Conservation (phyloP, 2,888 invertebrate species). For the Andrena bucephala region DNA sequence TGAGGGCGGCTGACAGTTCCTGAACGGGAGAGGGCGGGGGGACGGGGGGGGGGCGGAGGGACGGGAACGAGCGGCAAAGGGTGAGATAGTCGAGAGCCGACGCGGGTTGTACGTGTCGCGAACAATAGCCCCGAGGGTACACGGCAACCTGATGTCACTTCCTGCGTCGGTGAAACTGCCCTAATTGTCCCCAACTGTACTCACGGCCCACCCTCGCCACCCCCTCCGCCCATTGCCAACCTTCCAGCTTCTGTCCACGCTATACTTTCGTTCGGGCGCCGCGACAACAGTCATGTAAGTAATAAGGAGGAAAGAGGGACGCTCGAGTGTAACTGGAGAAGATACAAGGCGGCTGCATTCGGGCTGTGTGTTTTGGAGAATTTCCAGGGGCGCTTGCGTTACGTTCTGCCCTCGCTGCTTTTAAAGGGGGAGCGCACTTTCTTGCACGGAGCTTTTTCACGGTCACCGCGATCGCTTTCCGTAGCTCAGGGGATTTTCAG, state of each 20-base stretch:
- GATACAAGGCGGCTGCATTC: not conserved
- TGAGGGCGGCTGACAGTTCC: conserved; percentile 71
- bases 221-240: conserved; percentile 37
- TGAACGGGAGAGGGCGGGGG: conserved; percentile 32
- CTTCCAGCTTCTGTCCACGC: conserved; percentile 29
- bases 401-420: not conserved
- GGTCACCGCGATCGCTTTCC: too few relatives aligned
- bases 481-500: too few relatives aligned
- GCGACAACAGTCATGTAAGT: conserved; percentile 12
- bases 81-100: conserved; percentile 70
- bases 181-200: conserved; percentile 76
- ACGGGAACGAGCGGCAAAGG: conserved; percentile 54
- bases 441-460: too few relatives aligned
- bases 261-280: conserved; percentile 26
- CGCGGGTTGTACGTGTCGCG: conserved; percentile 77
- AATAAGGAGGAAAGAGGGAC: not conserved
- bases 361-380: not conserved
- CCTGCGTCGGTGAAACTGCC: conserved; percentile 76
- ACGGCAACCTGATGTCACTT: conserved; percentile 78
- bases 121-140: conserved; percentile 77
- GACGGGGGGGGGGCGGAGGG: too few relatives aligned
- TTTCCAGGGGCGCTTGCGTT: conserved; percentile 3
- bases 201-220: conserved; percentile 55
- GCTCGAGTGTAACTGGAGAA: not conserved
- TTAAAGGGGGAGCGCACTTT: too few relatives aligned